Percentiles rank a stretch among this genome's conserved stretches.
Evolutionary conservation across 2,797 vertebrate genomes (phyloP).

Genomic region (Eptatretus atami): DNA sequence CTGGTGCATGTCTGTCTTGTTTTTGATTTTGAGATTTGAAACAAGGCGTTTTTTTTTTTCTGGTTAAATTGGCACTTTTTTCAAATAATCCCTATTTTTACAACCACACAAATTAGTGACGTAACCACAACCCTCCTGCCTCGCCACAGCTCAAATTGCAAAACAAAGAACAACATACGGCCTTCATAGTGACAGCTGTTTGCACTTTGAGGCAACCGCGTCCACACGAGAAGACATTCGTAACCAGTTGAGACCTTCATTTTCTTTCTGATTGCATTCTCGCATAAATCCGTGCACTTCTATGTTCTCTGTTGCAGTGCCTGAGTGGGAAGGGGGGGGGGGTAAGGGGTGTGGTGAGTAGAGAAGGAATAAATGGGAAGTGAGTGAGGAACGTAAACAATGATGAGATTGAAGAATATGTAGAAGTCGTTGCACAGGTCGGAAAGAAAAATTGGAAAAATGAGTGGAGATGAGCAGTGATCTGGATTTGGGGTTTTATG

Average conservation of each 20-base stretch:
- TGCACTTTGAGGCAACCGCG: slow-evolving; percentile 73
- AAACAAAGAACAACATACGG: slow-evolving; percentile 18
- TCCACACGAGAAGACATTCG: slow-evolving; percentile 68
- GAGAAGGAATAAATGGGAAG: background rate
- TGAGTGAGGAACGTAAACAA: background rate
- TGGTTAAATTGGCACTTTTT: no score
- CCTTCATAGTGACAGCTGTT: slow-evolving; percentile 75
- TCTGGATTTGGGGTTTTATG: no score
- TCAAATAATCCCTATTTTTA: no score
- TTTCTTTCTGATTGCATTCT: slow-evolving; percentile 83
- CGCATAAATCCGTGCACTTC: slow-evolving; percentile 55
- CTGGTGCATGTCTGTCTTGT: no score
- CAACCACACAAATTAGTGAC: no score
- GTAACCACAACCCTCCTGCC: no score
- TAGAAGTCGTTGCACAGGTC: background rate
- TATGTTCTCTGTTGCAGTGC: slow-evolving; percentile 77
- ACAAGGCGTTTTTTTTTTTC: no score
- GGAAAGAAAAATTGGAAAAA: background rate
- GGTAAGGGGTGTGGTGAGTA: background rate
- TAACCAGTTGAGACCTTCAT: slow-evolving; percentile 62
- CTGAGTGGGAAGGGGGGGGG: slow-evolving; percentile 14
- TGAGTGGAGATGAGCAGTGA: no score
- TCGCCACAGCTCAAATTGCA: no score
- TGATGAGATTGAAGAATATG: background rate
- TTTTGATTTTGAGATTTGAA: no score